Conservation (phyloP, 2,113 vertebrate species). For the Microtus oregoni region DNA sequence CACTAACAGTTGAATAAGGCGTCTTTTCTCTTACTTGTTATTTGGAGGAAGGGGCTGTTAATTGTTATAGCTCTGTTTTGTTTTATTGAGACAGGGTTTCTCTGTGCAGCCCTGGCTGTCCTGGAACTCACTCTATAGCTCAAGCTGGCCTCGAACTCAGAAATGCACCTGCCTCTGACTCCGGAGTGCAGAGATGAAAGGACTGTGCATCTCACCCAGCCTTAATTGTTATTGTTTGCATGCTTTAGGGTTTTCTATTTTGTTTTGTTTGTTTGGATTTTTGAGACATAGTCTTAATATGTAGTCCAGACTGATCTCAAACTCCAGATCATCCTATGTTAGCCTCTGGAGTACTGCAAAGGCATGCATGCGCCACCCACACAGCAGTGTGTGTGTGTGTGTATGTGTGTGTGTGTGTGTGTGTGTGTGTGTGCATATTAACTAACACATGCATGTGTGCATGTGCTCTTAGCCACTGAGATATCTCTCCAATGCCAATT, state of each 20-base stretch:
- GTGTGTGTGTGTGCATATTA: background rate
- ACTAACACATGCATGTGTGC: background rate
- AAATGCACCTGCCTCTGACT: background rate
- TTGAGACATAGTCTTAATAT: background rate
- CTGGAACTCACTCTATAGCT: too few relatives aligned
- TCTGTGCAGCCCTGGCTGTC: background rate
- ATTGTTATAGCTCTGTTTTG: background rate
- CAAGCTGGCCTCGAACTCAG: background rate
- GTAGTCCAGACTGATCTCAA: background rate
- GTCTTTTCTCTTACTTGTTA: background rate
- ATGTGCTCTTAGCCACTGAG: background rate
- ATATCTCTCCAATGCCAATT: background rate
- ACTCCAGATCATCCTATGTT: background rate
- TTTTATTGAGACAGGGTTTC: background rate
- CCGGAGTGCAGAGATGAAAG: background rate
- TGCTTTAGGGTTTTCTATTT: background rate
- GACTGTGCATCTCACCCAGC: too few relatives aligned
- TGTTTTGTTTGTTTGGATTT: background rate
- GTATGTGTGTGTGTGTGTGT: background rate
- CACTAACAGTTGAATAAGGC: background rate
- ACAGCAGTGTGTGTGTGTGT: background rate
- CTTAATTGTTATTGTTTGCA: background rate
- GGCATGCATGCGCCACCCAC: background rate
- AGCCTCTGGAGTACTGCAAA: background rate
- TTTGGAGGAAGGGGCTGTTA: background rate